Evolutionary conservation across 1,140 invertebrate species (phyloP).

Genomic region (Drosophila willistoni): DNA sequence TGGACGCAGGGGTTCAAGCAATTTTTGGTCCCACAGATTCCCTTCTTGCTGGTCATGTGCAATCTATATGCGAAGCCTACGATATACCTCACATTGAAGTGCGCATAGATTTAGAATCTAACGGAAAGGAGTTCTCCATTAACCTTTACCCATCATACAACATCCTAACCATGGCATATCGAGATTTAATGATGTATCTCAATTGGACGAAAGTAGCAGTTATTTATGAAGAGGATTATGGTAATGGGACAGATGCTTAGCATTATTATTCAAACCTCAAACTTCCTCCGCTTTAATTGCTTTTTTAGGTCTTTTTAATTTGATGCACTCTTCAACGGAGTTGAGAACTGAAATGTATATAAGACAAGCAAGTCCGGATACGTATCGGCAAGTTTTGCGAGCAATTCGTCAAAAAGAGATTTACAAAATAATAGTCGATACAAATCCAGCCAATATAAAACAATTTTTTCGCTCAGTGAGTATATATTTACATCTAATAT

Average conservation of each 20-base stretch:
- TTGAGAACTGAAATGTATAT: conserved; percentile 92
- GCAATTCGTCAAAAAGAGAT: conserved; percentile 93
- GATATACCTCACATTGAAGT: conserved; percentile 95
- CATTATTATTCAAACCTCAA: neutral
- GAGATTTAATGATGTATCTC: conserved; percentile 93
- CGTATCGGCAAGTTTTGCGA: conserved; percentile 90
- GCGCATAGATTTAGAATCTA: conserved; percentile 88
- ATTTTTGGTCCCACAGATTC: conserved; percentile 95
- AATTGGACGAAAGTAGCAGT: conserved; percentile 97
- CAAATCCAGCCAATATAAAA: conserved; percentile 89
- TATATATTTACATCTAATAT: neutral
- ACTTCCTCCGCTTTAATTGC: neutral
- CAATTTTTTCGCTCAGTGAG: conserved; percentile 91
- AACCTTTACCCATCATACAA: conserved; percentile 95
- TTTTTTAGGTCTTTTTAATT: conserved; percentile 90
- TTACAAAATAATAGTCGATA: conserved; percentile 93
- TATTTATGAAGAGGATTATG: conserved; percentile 90
- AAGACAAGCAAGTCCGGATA: conserved; percentile 88
- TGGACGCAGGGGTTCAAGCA: conserved; percentile 93
- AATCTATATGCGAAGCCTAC: conserved; percentile 94
- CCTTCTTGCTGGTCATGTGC: conserved; percentile 91
- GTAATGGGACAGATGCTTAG: conserved; percentile 33
- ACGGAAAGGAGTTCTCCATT: conserved; percentile 91
- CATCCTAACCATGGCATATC: conserved; percentile 92
- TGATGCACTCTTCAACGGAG: conserved; percentile 88